Evolutionary conservation across 1,140 invertebrate species (phyloP), one percentile per base, ranked within the genome.

Genomic region (Samia ricini): DNA sequence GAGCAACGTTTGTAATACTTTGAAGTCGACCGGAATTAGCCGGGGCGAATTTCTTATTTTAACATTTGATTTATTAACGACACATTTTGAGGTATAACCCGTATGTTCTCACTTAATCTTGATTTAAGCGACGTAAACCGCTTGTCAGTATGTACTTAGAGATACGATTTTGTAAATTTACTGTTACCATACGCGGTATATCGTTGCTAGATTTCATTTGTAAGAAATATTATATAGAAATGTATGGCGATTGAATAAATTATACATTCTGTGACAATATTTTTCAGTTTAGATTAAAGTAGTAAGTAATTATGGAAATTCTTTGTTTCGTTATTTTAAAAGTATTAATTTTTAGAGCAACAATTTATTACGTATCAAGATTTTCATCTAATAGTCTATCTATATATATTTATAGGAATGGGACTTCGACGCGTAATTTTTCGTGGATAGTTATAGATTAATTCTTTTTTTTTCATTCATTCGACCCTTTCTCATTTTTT

Each of bases 1-100:
- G 33, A 58, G 51, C 61, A 33, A 60, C 48, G 66, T 61, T 70
- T 69, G 67, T 49, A 68, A 66, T 71, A 66, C 81, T 85, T 85
- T 84, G 79, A 88, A 80, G 82, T 83, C 80, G 67, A 61, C 56
- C 64, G 59, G 76, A 75, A 85, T 85, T 80, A 87, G 77, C 74
- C 65, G 71, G 70, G 73, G 81, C 72, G 75, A 85, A 80, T 87
- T 83, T 83, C 79, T 87, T 83, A 81, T 83, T 83, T 79, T 79
- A 74, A 68, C 60, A 64, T 76, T n/a, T 85, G 83, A 86, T 86
- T 86, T 88, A 85, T 82, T 19, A 72, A 56, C 62, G 76, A 86
- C 81, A 76, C 59, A 69, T 75, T 80, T 79, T 85, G 83, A 85
- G 76, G 74, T 71, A 84, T 73, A 68, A 76, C 76, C 73, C 76